Evolutionary conservation across 2,888 invertebrate species (phyloP), one percentile per base, ranked within the genome.

Genomic region (Eupithecia centaureata): DNA sequence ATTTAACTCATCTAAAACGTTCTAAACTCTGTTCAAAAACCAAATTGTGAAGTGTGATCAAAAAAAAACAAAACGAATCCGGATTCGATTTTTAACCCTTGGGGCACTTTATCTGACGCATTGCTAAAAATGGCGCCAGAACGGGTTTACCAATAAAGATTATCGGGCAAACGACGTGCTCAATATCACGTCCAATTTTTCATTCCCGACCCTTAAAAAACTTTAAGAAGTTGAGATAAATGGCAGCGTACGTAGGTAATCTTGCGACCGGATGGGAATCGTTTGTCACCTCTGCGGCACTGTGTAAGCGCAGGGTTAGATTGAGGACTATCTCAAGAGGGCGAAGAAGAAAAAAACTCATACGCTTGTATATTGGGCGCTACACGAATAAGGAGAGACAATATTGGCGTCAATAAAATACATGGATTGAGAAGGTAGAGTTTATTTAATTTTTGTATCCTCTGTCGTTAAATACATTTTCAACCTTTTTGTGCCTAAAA

Each of bases 101-200:
- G 30, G 32, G 30, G 35, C 67, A 58, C 62, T 64, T 66, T 58
- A 68, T 54, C 63, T 67, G 67, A 67, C 56, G 60, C 73, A 63
- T 56, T 54, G 42, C 56, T 66, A 66, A 71, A 71, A 68, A 73
- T 65, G 57, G 51, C 65, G 61, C 61, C 65, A 59, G 13, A 72
- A 71, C 75, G 63, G 74, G 75, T 76, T 74, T 76, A 72, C 65
- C 63, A 76, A 79, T 78, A 79, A 80, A 77, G 76, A 77, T 79
- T 76, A 81, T 77, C 78, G 68, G 63, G 70, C 67, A 77, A 76
- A 78, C 75, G 75, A 74, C 77, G 73, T 54, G 71, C 56, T 65
- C 76, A 78, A 81, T 79, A 78, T 78, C 77, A 76, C 70, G 72
- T 71, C 74, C 72, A 74, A 82, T 82, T 76, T 82, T 78, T 82